A percentile compares a stretch with the other conserved stretches of the same genome.
Evolutionary conservation across 2,888 invertebrate species (phyloP).

Genomic region (Synergus itoensis): DNA sequence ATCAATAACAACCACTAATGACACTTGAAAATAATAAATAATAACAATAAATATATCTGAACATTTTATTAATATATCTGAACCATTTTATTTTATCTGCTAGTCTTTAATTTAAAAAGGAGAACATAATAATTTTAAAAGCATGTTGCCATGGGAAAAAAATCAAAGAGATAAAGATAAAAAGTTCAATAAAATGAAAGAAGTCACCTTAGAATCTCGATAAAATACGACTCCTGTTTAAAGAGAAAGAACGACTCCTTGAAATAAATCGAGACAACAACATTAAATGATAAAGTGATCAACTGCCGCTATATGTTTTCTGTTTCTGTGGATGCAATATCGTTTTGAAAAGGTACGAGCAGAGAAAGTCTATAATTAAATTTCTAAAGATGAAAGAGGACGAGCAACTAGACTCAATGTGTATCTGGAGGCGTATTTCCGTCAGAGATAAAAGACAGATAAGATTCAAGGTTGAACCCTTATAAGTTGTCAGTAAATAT

Average conservation of each 20-base stretch:
- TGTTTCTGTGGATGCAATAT: constrained; percentile 5
- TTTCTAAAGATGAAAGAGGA: not conserved
- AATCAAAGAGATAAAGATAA: not conserved
- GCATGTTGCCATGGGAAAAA: not conserved
- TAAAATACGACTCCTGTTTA: constrained; percentile 5
- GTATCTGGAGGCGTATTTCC: not conserved
- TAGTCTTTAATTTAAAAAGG: too few species aligned
- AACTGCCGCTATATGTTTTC: constrained; percentile 3
- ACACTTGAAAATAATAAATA: too few species aligned
- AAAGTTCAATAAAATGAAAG: not conserved
- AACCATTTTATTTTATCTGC: too few species aligned
- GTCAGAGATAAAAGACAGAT: not conserved
- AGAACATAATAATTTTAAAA: not conserved
- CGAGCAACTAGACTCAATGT: not conserved
- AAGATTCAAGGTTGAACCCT: not conserved
- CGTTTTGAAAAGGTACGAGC: not conserved
- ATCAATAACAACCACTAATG: too few species aligned
- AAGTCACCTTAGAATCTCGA: not conserved
- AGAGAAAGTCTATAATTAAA: constrained; percentile 10
- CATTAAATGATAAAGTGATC: constrained; percentile 20
- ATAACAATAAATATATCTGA: too few species aligned
- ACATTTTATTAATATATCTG: too few species aligned
- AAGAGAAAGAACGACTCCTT: not conserved
- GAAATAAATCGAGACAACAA: constrained; percentile 19
- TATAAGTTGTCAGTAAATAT: not conserved